Conservation (phyloP, 1,140 invertebrate species). For the Triops cancriformis region DNA sequence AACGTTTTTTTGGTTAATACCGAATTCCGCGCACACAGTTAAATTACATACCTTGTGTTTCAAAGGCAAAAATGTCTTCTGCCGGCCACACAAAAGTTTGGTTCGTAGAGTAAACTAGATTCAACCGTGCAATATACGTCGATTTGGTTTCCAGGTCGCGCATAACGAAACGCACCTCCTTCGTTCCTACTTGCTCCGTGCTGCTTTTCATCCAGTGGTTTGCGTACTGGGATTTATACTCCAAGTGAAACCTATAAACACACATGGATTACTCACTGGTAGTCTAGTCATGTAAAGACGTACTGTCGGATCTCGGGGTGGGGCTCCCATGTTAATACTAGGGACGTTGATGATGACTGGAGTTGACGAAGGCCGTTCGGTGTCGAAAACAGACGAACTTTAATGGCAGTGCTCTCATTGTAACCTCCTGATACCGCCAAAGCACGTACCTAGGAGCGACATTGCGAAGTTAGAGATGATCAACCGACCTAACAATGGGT, state of each 20-base stretch:
- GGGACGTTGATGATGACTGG: not conserved
- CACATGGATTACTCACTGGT: too few relatives aligned
- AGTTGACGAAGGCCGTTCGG: not conserved
- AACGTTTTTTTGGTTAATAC: not conserved
- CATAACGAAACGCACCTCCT: conserved; percentile 24
- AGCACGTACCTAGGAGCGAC: not conserved
- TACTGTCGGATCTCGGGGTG: not conserved
- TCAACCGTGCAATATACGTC: conserved; percentile 61
- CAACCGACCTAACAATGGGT: not conserved
- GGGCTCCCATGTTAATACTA: not conserved
- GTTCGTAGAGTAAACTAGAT: conserved; percentile 53
- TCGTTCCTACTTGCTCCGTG: not conserved
- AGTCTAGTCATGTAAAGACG: not conserved
- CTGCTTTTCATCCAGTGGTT: not conserved
- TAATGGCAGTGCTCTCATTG: conserved; percentile 7
- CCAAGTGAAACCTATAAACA: not conserved
- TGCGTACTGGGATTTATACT: not conserved
- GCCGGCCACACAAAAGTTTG: conserved; percentile 56
- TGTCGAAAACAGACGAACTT: not conserved
- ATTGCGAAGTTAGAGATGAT: not conserved
- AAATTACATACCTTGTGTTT: conserved; percentile 55
- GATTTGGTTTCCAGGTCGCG: conserved; percentile 56
- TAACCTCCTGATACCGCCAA: not conserved
- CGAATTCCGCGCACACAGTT: not conserved
- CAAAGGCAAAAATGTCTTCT: conserved; percentile 57